These are phyloP conservation scores for Otus sunia DNA, from an alignment of 2,113 vertebrate genomes.

Conservation along the genomic window DNA sequence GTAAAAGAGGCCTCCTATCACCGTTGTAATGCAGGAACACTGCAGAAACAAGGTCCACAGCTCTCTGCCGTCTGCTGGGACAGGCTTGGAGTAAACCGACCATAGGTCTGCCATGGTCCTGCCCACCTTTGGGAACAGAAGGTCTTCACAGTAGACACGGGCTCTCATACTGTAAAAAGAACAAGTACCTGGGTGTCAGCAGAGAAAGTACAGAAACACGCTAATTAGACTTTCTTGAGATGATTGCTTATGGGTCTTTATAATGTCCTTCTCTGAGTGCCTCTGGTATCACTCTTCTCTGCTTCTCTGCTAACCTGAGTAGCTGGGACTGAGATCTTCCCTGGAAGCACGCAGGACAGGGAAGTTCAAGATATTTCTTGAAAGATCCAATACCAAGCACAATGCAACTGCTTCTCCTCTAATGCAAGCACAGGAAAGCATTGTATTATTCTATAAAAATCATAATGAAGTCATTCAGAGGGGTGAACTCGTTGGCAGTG, in stretches of 20 bases:
- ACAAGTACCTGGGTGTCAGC: neutral
- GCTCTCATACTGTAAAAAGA: neutral
- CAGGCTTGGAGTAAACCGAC: constrained; percentile 80
- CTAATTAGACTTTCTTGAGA: neutral
- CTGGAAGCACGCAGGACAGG: neutral
- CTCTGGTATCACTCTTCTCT: neutral
- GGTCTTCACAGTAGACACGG: neutral
- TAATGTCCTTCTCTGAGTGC: neutral
- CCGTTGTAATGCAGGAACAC: constrained; percentile 68
- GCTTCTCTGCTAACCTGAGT: neutral
- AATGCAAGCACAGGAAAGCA: neutral
- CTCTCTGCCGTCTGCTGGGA: constrained; percentile 71
- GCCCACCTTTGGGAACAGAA: constrained; percentile 1
- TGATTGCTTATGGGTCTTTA: neutral
- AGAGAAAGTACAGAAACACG: neutral
- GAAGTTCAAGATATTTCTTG: neutral
- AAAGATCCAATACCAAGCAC: neutral
- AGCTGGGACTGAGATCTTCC: neutral
- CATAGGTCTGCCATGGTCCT: constrained; percentile 59
- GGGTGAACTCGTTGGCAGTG: neutral
- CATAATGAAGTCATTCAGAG: neutral
- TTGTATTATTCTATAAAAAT: neutral
- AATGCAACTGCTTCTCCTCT: neutral
- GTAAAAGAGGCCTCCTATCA: constrained; percentile 74
- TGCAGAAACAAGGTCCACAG: constrained; percentile 77